phyloP scores from a whole-genome alignment of 2,113 vertebrate genomes.

The Sander lucioperca region DNA sequence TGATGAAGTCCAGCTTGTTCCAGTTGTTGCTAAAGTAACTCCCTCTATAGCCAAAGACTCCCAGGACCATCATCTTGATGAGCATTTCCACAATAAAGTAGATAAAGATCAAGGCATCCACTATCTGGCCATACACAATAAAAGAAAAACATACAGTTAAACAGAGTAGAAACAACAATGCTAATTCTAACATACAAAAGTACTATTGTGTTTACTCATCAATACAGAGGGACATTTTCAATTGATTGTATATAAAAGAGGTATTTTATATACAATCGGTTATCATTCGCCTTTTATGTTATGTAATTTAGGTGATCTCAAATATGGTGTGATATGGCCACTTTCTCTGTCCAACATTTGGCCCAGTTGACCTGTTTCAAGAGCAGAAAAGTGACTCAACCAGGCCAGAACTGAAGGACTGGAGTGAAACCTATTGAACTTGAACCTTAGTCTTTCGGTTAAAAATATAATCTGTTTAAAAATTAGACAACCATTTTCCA shows the following conservation, averaged over 20 bases:
- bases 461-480: too few relatives aligned
- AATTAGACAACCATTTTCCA: too few relatives aligned
- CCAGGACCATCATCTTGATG: conserved; percentile 8
- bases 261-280: background rate
- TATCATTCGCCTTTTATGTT: background rate
- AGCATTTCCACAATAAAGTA: conserved; percentile 7
- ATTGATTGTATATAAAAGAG: background rate
- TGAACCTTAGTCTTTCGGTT: too few relatives aligned
- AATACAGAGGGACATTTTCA: background rate
- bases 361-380: too few relatives aligned
- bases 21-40: conserved; percentile 15
- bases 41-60: background rate
- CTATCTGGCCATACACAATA: background rate
- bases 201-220: background rate
- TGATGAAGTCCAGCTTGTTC: conserved; percentile 28
- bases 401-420: too few relatives aligned
- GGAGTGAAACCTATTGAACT: too few relatives aligned
- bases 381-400: background rate
- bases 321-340: too few relatives aligned
- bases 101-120: background rate
- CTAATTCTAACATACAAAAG: background rate
- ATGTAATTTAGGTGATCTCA: too few relatives aligned
- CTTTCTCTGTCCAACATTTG: too few relatives aligned
- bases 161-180: background rate
- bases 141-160: background rate